A percentile compares a stretch with the other conserved stretches of the same genome.
These are phyloP conservation scores for Heliornis fulica DNA, from an alignment of 2,113 vertebrate species.

Conservation along the genomic window DNA sequence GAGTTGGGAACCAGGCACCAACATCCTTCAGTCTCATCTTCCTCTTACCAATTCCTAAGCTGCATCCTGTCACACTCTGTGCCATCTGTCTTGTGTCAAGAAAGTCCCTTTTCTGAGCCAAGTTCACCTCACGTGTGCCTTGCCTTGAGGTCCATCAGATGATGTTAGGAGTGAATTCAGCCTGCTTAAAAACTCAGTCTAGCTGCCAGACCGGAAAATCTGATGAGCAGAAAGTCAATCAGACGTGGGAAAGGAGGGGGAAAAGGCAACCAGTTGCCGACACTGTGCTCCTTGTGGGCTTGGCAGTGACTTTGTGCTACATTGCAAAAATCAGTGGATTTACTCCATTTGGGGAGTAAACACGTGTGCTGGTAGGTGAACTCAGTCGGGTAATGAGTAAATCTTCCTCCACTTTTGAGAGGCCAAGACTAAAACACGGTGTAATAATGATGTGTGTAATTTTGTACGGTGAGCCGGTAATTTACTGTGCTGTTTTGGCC, in stretches of 20 bases:
- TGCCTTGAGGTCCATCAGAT: background rate
- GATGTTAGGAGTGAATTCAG: background rate
- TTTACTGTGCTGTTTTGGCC: slow-evolving; percentile 20
- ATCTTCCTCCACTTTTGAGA: background rate
- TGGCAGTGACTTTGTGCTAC: background rate
- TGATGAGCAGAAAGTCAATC: background rate
- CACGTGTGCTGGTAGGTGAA: background rate
- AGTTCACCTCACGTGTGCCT: background rate
- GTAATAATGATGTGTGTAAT: background rate
- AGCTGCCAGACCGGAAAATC: slow-evolving; percentile 16
- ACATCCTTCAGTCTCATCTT: background rate
- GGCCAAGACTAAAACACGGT: background rate
- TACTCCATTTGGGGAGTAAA: background rate
- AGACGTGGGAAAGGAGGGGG: background rate
- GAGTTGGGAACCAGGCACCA: background rate
- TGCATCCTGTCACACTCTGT: background rate
- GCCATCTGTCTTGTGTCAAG: background rate
- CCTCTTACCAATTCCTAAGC: background rate
- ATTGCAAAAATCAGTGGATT: background rate
- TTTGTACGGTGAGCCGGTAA: background rate
- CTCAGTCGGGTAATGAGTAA: background rate
- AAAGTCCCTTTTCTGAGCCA: background rate
- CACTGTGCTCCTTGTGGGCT: accelerated
- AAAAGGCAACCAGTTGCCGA: background rate
- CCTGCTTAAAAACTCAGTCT: background rate